phyloP scores from a whole-genome alignment of 2,113 vertebrate species.

The Dermatemys mawii region DNA sequence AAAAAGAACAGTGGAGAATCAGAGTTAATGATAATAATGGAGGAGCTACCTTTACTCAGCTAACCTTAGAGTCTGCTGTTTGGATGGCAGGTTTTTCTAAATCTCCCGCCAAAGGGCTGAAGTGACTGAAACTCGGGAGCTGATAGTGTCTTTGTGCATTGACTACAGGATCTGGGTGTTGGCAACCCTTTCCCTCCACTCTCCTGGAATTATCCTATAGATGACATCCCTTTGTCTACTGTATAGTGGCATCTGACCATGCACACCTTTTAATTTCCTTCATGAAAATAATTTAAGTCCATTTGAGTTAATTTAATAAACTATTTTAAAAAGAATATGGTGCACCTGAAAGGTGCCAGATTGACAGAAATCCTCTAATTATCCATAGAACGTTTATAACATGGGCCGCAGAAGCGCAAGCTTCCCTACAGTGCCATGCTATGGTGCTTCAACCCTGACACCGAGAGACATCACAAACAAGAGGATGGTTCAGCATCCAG shows the following conservation, averaged over 20 bases:
- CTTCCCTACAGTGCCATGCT: neutral
- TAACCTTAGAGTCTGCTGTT: neutral
- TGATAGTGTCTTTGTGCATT: neutral
- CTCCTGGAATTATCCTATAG: fast-evolving
- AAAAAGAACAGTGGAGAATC: neutral
- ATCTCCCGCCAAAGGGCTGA: neutral
- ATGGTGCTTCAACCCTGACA: neutral
- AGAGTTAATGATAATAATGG: neutral
- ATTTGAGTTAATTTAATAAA: neutral
- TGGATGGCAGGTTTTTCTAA: neutral
- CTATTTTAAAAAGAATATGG: neutral
- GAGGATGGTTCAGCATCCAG: neutral
- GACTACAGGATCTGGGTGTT: fast-evolving
- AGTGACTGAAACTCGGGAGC: constrained; percentile 7
- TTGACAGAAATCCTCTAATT: neutral
- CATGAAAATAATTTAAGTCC: neutral
- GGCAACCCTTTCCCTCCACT: neutral
- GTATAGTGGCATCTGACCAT: neutral
- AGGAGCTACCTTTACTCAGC: neutral
- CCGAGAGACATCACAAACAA: neutral
- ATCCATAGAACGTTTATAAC: neutral
- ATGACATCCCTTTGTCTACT: neutral
- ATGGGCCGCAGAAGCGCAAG: neutral
- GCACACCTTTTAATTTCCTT: neutral
- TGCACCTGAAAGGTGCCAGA: neutral